These are phyloP conservation scores for Corythornis leucogaster DNA, from an alignment of 2,797 vertebrate species.

Conservation along the genomic window DNA sequence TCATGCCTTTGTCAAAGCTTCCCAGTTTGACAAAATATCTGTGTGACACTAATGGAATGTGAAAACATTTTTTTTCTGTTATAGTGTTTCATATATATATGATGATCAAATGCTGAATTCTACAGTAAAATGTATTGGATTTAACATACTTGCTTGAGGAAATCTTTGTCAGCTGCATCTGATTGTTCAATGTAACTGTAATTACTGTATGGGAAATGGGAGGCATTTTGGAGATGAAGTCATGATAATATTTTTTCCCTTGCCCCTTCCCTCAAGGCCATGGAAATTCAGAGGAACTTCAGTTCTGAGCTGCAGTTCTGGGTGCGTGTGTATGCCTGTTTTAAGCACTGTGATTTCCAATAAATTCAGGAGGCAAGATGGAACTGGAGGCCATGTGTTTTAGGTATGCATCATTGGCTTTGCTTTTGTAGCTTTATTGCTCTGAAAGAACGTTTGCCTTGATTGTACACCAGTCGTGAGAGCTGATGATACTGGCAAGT, in stretches of 20 bases:
- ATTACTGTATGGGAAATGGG: neutral
- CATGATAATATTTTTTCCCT: neutral
- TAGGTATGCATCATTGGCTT: neutral
- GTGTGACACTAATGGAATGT: neutral
- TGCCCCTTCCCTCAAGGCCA: neutral
- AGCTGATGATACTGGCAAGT: neutral
- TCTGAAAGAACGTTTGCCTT: neutral
- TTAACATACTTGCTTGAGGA: neutral
- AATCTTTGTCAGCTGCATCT: neutral
- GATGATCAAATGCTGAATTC: neutral
- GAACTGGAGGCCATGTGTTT: neutral
- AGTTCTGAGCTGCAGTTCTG: neutral
- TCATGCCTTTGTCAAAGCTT: neutral
- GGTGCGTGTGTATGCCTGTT: neutral
- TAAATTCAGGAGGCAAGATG: neutral
- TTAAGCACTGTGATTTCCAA: neutral
- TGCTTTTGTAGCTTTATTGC: neutral
- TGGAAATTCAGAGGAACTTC: neutral
- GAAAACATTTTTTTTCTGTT: neutral
- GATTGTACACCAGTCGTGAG: neutral
- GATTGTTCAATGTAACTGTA: neutral
- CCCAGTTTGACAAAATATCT: neutral
- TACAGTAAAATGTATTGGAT: neutral
- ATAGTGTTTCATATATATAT: neutral
- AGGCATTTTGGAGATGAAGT: neutral